Conservation (phyloP, 2,113 vertebrate genomes). For the Pagrus major region DNA sequence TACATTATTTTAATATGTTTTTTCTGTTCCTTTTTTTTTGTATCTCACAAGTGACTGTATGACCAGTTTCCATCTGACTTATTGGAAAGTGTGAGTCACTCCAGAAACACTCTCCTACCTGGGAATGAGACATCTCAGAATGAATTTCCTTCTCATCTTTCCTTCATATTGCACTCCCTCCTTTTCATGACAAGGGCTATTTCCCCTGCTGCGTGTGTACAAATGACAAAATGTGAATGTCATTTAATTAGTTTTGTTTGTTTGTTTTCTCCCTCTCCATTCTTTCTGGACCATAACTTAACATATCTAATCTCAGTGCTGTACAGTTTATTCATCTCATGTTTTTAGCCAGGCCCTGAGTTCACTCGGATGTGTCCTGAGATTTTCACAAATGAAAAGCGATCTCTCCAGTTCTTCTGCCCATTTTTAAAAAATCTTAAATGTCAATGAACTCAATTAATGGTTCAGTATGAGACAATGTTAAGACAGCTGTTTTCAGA, state of each 20-base stretch:
- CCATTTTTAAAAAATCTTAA: neutral
- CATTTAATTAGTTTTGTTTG: slow-evolving; percentile 25
- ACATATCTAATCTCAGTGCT: slow-evolving; percentile 16
- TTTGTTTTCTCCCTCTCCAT: neutral
- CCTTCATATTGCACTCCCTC: slow-evolving; percentile 38
- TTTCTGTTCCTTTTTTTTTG: slow-evolving; percentile 1
- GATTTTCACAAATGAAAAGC: slow-evolving; percentile 47
- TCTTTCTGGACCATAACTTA: slow-evolving; percentile 25
- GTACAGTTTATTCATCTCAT: neutral
- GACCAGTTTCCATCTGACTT: slow-evolving; percentile 16
- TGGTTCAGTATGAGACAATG: neutral
- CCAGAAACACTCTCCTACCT: neutral
- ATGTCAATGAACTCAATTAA: neutral
- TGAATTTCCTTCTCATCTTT: slow-evolving; percentile 13
- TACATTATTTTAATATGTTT: slow-evolving; percentile 27
- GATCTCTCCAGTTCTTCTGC: slow-evolving; percentile 29
- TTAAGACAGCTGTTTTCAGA: neutral
- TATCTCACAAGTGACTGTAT: slow-evolving; percentile 11
- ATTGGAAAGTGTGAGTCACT: neutral
- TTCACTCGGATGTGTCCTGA: slow-evolving; percentile 46
- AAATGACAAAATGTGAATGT: slow-evolving; percentile 47
- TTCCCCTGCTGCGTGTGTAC: slow-evolving; percentile 53
- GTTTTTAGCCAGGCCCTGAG: neutral
- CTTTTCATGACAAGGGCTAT: slow-evolving; percentile 67
- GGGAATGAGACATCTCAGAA: neutral